Conservation (phyloP, 2,113 vertebrate genomes). For the Aphyosemion australe region DNA sequence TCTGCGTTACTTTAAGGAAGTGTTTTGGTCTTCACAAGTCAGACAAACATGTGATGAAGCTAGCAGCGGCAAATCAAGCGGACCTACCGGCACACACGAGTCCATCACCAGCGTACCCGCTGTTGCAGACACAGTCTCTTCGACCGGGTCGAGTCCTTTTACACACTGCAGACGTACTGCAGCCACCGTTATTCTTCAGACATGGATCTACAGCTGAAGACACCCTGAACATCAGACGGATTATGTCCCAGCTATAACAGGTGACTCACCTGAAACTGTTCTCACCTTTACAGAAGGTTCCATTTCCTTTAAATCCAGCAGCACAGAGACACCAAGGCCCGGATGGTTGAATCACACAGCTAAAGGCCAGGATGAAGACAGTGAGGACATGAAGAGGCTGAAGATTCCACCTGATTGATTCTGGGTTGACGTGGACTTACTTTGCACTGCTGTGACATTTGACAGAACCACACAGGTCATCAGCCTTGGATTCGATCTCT, state of each 20-base stretch:
- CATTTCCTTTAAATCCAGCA: slow-evolving; percentile 89
- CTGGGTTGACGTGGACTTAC: slow-evolving; percentile 77
- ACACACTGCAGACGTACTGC: slow-evolving; percentile 84
- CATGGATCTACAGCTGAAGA: slow-evolving; percentile 84
- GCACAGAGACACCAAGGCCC: slow-evolving; percentile 84
- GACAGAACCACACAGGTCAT: slow-evolving; percentile 74
- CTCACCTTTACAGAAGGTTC: slow-evolving; percentile 86
- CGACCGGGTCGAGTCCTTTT: slow-evolving; percentile 85
- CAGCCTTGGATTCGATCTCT: slow-evolving; percentile 81
- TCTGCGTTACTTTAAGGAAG: no score
- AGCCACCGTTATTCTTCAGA: slow-evolving; percentile 81
- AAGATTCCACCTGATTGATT: neutral
- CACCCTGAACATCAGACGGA: slow-evolving; percentile 1
- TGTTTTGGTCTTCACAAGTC: no score
- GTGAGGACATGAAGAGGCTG: neutral
- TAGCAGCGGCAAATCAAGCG: neutral
- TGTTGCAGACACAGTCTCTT: slow-evolving; percentile 80
- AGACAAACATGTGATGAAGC: no score
- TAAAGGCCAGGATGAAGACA: slow-evolving; percentile 38
- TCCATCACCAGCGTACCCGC: slow-evolving; percentile 86
- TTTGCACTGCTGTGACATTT: slow-evolving; percentile 92
- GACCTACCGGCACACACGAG: slow-evolving; percentile 85
- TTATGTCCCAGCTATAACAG: neutral
- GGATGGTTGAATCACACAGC: slow-evolving; percentile 74
- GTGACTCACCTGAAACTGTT: neutral